A percentile compares a stretch with the other conserved stretches of the same genome.
Evolutionary conservation across 2,113 vertebrate species (phyloP).

Genomic region (Rhabdomys dilectus): DNA sequence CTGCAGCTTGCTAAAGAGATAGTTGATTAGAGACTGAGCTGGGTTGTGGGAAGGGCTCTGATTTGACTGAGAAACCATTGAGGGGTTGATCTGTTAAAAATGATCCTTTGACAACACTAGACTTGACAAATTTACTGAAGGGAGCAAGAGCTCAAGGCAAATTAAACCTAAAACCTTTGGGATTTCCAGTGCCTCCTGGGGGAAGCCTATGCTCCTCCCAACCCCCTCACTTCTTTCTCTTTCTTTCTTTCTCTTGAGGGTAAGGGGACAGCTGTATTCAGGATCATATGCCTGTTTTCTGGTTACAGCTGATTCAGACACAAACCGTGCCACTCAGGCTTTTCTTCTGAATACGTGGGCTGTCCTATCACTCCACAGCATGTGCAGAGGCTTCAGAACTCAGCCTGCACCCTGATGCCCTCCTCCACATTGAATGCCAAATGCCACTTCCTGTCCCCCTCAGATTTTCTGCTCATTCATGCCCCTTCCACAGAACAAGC

Average conservation of each 20-base stretch:
- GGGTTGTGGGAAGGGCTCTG: neutral
- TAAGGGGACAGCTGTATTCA: neutral
- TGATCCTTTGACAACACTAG: neutral
- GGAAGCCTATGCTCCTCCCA: neutral
- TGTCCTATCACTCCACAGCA: neutral
- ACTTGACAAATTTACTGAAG: neutral
- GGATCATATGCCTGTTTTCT: neutral
- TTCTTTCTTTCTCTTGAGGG: neutral
- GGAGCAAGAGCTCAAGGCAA: neutral
- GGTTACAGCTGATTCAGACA: neutral
- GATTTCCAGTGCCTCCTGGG: neutral
- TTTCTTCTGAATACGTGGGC: neutral
- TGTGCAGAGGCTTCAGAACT: neutral
- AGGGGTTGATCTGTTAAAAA: conserved; percentile 6
- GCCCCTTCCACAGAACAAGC: neutral
- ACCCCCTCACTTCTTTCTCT: neutral
- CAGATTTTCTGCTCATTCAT: neutral
- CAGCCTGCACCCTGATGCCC: neutral
- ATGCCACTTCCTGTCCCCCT: neutral
- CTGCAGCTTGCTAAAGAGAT: neutral
- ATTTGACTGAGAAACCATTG: neutral
- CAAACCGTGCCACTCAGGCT: neutral
- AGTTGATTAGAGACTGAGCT: neutral
- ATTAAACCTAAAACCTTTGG: neutral
- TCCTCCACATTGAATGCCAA: neutral